phyloP scores from a whole-genome alignment of 2,797 vertebrate genomes.

The Urosaurus nigricauda region DNA sequence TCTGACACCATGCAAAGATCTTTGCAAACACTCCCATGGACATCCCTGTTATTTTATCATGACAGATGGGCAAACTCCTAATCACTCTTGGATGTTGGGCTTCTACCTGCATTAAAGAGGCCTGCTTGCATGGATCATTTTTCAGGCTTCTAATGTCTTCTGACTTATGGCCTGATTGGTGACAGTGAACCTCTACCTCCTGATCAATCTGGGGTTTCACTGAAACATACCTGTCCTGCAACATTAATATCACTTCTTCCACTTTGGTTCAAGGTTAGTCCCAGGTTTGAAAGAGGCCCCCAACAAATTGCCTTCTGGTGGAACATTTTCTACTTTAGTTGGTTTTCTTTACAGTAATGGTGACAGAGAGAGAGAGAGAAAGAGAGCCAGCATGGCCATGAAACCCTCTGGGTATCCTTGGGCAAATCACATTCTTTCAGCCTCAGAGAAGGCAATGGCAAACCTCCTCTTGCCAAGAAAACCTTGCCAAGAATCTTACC shows the following conservation, averaged over 20 bases:
- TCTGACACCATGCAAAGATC: not conserved
- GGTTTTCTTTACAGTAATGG: not conserved
- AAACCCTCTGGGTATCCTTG: too few relatives aligned
- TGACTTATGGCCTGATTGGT: not conserved
- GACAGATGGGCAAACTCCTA: not conserved
- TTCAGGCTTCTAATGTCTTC: not conserved
- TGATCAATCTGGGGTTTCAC: too few relatives aligned
- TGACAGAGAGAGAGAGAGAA: not conserved
- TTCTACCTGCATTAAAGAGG: not conserved
- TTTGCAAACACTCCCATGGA: not conserved
- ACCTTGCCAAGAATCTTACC: too few relatives aligned
- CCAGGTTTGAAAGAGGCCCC: not conserved
- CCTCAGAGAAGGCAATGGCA: too few relatives aligned
- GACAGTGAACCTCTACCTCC: not conserved
- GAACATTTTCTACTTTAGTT: not conserved
- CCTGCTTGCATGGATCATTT: not conserved
- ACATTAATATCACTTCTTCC: not conserved
- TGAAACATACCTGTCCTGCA: not conserved
- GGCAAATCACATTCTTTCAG: too few relatives aligned
- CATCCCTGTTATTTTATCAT: not conserved
- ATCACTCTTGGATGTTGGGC: not conserved
- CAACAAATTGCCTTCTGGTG: not conserved
- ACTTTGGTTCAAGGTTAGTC: not conserved
- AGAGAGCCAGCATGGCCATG: too few relatives aligned
- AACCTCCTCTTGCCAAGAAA: too few relatives aligned